These are phyloP conservation scores for Ephydatia muelleri DNA, from an alignment of 37 sponge, comb jelly and placozoan species.

Conservation along the genomic window DNA sequence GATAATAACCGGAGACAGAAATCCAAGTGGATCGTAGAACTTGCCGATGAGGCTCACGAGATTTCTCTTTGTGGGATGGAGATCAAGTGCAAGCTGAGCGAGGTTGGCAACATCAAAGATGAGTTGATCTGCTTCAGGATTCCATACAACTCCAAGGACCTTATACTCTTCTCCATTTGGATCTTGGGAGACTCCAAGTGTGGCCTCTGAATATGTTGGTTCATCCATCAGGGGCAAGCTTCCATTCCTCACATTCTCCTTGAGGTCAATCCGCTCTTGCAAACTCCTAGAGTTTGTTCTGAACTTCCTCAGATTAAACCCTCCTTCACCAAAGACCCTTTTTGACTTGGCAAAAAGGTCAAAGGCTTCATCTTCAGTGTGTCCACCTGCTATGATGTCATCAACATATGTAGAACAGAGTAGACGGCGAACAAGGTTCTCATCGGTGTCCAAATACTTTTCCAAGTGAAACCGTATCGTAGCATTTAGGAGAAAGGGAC, in stretches of 20 bases:
- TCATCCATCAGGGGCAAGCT: not conserved
- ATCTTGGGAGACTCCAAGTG: not conserved
- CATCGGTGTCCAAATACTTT: not conserved
- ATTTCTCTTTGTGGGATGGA: conserved; percentile 15
- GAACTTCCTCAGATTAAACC: conserved; percentile 34
- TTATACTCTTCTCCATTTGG: conserved; percentile 14
- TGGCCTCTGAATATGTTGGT: not conserved
- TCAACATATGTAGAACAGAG: conserved; percentile 21
- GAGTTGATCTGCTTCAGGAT: conserved; percentile 3
- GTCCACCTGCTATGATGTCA: conserved; percentile 10
- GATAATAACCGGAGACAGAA: conserved; percentile 10
- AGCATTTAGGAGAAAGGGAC: conserved; percentile 21
- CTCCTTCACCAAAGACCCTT: not conserved
- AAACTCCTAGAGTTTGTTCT: conserved; percentile 6
- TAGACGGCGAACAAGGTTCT: not conserved
- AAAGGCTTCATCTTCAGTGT: conserved; percentile 19
- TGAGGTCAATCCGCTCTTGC: not conserved
- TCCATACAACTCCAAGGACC: conserved; percentile 26
- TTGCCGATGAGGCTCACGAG: not conserved
- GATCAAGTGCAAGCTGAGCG: not conserved
- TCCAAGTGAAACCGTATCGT: conserved; percentile 20
- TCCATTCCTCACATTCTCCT: not conserved
- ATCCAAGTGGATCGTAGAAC: conserved; percentile 28
- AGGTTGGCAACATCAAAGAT: conserved; percentile 7
- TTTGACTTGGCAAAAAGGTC: not conserved